Evolutionary conservation across 2,797 vertebrate genomes (phyloP), one percentile per base, ranked within the genome.

Genomic region (Acanthurus tractus): DNA sequence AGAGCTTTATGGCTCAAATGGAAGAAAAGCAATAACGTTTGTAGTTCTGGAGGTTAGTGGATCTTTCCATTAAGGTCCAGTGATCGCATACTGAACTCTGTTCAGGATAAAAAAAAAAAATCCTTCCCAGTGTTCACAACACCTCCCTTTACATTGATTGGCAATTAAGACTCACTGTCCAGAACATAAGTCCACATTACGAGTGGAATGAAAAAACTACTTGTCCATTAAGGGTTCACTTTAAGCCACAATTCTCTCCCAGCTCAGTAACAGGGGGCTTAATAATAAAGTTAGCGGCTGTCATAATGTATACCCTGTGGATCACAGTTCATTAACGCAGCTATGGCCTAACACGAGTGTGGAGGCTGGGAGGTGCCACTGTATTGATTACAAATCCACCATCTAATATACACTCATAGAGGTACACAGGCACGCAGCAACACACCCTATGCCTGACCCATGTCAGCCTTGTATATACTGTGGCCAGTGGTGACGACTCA

Each of bases 211-310:
- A 66, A 49, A 42, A 79, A 83, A 75, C 55, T 85, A 73, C 76
- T 77, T 82, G 87, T 91, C 84, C 88, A 90, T 93, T 93, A 91
- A 93, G 78, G 75, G 81, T 86, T 82, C 86, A 90, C 88, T 90
- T 90, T 83, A 86, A 85, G 70, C 81, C 75, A 79, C 82, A 72
- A 63, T 81, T 65, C 78, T 74, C 78, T 84, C 74, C 59, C 52
- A 57, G 75, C 64, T 76, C 76, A 72, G n/a, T 18, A 79, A 62
- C 52, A 23, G 52, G 61, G 76, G 72, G 81, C 84, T 88, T 87
- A 90, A 91, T 94, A 91, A 93, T 93, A 92, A 94, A 88, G 90
- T 91, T 90, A 93, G 89, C 22, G 70, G 74, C 79, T 88, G 81
- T 93, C 88, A 91, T 93, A 90, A 93, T 93, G 88, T 87, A 90